These are phyloP conservation scores for Enteromius thamalakanensis DNA, from an alignment of 2,797 vertebrate species.

Conservation along the genomic window DNA sequence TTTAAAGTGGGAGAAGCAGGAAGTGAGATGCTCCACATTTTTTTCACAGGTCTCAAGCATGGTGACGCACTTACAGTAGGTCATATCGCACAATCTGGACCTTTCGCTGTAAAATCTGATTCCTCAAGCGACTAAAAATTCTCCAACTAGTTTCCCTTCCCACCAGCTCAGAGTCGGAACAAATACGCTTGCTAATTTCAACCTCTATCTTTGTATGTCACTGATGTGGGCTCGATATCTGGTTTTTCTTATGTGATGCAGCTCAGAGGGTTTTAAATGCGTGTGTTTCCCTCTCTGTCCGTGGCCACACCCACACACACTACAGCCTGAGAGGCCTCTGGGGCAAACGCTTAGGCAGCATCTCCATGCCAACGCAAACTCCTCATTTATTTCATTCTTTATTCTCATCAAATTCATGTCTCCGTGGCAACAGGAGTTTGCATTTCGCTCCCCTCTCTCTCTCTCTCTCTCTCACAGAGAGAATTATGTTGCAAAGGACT, in stretches of 20 bases:
- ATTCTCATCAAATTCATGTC: constrained; percentile 67
- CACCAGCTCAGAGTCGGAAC: background rate
- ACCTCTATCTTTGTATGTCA: constrained; percentile 7
- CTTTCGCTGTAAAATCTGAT: constrained; percentile 1
- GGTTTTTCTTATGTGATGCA: background rate
- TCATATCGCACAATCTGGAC: constrained; percentile 29
- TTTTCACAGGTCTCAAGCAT: constrained; percentile 45
- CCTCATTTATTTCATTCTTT: constrained; percentile 68
- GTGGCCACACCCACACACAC: constrained; percentile 57
- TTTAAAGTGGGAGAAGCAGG: constrained; percentile 58
- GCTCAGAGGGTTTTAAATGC: constrained; percentile 15
- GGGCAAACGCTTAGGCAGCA: constrained; percentile 63
- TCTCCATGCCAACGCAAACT: constrained; percentile 65
- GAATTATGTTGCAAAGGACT: constrained; percentile 54
- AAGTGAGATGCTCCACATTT: constrained; percentile 71
- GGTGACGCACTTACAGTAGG: constrained; percentile 42
- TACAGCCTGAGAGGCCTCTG: constrained; percentile 62
- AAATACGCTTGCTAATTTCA: constrained; percentile 1
- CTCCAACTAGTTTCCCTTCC: background rate
- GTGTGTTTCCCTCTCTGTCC: constrained; percentile 42
- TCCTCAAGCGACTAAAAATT: background rate
- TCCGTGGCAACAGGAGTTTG: constrained; percentile 69
- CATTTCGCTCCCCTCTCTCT: constrained; percentile 51
- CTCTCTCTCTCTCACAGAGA: constrained; percentile 43
- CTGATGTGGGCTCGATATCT: constrained; percentile 11